Percentiles rank a stretch among this genome's conserved stretches.
These are phyloP conservation scores for Paramormyrops hopkinsi DNA, from an alignment of 2,797 vertebrate genomes.

Conservation along the genomic window DNA sequence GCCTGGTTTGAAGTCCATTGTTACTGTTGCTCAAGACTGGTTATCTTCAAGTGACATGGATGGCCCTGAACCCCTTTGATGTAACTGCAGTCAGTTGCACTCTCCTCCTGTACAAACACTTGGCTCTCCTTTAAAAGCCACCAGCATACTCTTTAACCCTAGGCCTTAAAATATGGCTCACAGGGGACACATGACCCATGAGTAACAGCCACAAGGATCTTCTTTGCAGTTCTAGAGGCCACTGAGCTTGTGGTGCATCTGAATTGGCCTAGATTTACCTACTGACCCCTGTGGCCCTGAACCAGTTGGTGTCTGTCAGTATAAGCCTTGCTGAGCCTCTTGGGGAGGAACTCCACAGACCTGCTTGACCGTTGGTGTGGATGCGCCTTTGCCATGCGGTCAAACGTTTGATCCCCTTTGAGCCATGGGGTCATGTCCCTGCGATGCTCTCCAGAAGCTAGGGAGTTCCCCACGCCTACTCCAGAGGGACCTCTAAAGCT, in stretches of 20 bases:
- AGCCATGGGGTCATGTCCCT: neutral
- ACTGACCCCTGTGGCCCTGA: neutral
- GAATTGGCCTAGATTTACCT: neutral
- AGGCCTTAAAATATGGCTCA: neutral
- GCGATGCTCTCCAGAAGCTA: neutral
- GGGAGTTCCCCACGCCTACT: slow-evolving; percentile 35
- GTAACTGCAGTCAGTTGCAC: neutral
- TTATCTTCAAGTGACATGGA: neutral
- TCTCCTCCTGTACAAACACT: neutral
- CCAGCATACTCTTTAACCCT: neutral
- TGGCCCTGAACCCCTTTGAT: neutral
- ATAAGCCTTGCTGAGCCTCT: neutral
- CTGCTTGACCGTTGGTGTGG: neutral
- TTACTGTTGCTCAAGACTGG: neutral
- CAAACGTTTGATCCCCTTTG: slow-evolving; percentile 2
- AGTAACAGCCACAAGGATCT: neutral
- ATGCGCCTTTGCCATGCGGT: neutral
- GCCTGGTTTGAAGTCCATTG: neutral
- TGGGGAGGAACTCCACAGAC: neutral
- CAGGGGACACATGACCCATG: neutral
- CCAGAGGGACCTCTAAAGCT: slow-evolving; percentile 33
- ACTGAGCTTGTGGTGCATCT: neutral
- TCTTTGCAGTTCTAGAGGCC: neutral
- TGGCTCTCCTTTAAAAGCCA: neutral
- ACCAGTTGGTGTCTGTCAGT: neutral